Evolutionary conservation across 1,140 invertebrate species (phyloP).

Genomic region (Daktulosphaira vitifoliae): DNA sequence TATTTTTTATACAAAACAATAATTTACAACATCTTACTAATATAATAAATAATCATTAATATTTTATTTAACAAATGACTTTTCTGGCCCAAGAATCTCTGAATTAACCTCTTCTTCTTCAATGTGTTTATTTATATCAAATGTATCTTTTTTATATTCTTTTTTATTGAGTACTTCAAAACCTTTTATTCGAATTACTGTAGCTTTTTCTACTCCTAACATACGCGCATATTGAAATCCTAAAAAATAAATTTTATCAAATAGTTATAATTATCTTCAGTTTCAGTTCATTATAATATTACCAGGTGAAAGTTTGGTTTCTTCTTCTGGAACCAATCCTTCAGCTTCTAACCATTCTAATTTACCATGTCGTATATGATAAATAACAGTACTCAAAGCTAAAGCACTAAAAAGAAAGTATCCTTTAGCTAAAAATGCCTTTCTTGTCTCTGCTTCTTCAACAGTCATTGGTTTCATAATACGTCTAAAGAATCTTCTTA

Average conservation of each 20-base stretch:
- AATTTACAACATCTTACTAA: not conserved
- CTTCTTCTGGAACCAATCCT: slow-evolving; percentile 19
- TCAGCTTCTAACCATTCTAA: slow-evolving; percentile 7
- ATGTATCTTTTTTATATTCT: slow-evolving; percentile 11
- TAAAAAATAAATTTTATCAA: not conserved
- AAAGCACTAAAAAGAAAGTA: not conserved
- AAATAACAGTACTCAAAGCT: not conserved
- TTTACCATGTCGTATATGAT: slow-evolving; percentile 8
- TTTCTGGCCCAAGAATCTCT: not conserved
- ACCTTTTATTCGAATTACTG: slow-evolving; percentile 10
- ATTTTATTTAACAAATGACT: not conserved
- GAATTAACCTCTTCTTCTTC: slow-evolving; percentile 12
- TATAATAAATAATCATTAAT: not conserved
- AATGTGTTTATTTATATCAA: slow-evolving; percentile 2
- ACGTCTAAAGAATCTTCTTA: slow-evolving; percentile 23
- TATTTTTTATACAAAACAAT: too few relatives aligned
- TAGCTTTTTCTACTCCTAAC: slow-evolving; percentile 4
- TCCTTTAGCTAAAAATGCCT: not conserved
- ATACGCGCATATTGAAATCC: slow-evolving; percentile 24
- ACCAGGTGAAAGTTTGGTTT: slow-evolving; percentile 19
- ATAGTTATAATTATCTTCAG: too few relatives aligned
- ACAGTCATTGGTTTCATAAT: slow-evolving; percentile 9
- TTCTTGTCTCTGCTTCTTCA: slow-evolving; percentile 17
- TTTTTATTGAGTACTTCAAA: not conserved
- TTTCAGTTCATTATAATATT: not conserved